Evolutionary conservation across 2,888 invertebrate species (phyloP), one percentile per base, ranked within the genome.

Genomic region (Byasa hedistus): DNA sequence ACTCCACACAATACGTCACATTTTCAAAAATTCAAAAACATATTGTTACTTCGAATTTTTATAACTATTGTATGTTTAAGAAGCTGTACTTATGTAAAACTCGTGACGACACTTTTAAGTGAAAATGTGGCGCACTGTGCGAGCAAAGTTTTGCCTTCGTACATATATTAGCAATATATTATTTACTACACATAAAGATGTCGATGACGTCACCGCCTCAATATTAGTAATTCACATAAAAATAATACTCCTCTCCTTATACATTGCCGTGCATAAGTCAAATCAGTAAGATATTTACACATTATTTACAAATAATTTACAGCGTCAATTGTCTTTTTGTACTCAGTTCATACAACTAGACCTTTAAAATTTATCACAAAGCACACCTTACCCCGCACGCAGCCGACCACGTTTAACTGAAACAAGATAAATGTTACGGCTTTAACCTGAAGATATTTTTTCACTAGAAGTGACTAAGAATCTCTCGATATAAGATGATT

Each of bases 321-420:
- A 76, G 79, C 74, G 75, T 77, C 79, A 71, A 72, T 76, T 78
- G 79, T 44, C 76, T 84, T 84, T 90, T 90, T 90, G 90, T 90
- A 90, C 90, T 90, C 87, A 89, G 86, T 87, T 84, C 83, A 86
- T 89, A 90, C 79, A 89, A 91, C 90, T 90, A 87, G 84, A 87
- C 86, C 85, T 89, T 82, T 85, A 82, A n/a, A 83, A 82, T 85
- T 84, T 91, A 91, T 91, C 91, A 91, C 91, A 91, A 85, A 83
- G 81, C 82, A 81, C 81, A 21, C 73, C 75, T 78, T 75, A 72
- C 74, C 74, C 76, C 73, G 71, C 70, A 71, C 76, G 87, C 91
- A 91, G 88, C 87, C 91, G 86, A 87, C 85, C 86, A 79, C 86
- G 81, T 82, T 81, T 76, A 83, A 81, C 91, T 90, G 90, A 65